Evolutionary conservation across 1,140 invertebrate species (phyloP).

Genomic region (Drosophila paulistorum): DNA sequence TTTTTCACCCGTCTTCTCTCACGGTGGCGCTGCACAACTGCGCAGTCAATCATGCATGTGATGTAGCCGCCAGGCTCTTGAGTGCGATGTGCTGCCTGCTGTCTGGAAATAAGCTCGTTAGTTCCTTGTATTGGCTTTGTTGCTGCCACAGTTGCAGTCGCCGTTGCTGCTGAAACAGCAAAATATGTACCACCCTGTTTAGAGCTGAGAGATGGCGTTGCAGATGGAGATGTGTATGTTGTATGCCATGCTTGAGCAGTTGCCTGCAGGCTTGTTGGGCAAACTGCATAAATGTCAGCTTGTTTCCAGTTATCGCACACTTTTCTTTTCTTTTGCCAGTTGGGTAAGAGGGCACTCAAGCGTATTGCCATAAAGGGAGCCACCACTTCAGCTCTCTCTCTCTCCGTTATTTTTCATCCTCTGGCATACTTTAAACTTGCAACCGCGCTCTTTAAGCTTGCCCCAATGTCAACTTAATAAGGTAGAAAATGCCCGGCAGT

Average conservation of each 20-base stretch:
- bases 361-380: constrained; percentile 56
- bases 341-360: constrained; percentile 51
- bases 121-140: constrained; percentile 74
- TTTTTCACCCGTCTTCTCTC: constrained; percentile 32
- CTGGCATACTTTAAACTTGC: constrained; percentile 34
- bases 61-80: constrained; percentile 71
- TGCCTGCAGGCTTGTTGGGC: constrained; percentile 73
- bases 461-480: constrained; percentile 67
- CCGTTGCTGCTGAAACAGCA: constrained; percentile 51
- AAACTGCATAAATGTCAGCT: constrained; percentile 81
- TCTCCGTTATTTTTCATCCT: no score
- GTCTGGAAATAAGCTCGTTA: constrained; percentile 80
- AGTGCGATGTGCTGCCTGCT: constrained; percentile 43
- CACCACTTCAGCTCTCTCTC: neutral
- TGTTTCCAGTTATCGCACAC: constrained; percentile 79
- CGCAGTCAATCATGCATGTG: constrained; percentile 80
- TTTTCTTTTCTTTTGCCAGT: constrained; percentile 48
- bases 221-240: constrained; percentile 37
- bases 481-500: constrained; percentile 47
- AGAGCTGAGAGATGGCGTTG: neutral
- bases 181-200: constrained; percentile 50
- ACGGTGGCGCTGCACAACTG: constrained; percentile 68
- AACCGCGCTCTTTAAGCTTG: constrained; percentile 35
- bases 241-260: constrained; percentile 65
- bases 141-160: neutral